These are phyloP conservation scores for Triops cancriformis DNA, from an alignment of 1,140 invertebrate genomes.

Conservation along the genomic window DNA sequence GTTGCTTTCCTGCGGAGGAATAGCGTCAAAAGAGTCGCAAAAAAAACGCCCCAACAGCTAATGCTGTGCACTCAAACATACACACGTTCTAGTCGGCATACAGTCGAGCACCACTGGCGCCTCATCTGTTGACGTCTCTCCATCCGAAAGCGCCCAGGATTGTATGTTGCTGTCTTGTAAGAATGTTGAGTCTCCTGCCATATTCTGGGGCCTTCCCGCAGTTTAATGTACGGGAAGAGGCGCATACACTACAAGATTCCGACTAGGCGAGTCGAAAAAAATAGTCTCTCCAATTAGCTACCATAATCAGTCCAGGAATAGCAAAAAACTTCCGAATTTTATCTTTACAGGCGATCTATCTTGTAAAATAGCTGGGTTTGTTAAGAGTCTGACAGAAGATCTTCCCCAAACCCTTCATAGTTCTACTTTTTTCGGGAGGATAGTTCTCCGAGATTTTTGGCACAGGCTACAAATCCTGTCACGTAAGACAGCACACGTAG, in stretches of 20 bases:
- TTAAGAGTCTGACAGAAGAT: not conserved
- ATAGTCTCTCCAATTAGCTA: not conserved
- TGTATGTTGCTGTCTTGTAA: not conserved
- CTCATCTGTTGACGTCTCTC: conserved; percentile 4
- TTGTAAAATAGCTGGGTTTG: too few species aligned
- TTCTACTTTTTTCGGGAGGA: not conserved
- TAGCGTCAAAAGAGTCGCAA: not conserved
- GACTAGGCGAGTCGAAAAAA: not conserved
- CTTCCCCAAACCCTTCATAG: not conserved
- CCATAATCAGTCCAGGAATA: not conserved
- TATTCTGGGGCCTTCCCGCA: not conserved
- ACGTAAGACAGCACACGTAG: not conserved
- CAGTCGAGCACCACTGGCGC: conserved; percentile 3
- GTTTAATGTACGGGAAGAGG: not conserved
- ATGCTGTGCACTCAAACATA: not conserved
- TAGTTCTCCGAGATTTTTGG: not conserved
- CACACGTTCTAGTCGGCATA: not conserved
- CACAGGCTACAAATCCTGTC: not conserved
- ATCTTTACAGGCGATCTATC: not conserved
- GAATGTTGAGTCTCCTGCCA: conserved; percentile 9
- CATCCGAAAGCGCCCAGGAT: not conserved
- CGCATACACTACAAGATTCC: not conserved
- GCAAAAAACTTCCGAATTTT: not conserved
- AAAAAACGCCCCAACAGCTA: not conserved
- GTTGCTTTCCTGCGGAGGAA: not conserved